Conservation (phyloP, 2,797 vertebrate genomes). For the Rhabdomys pumilio region DNA sequence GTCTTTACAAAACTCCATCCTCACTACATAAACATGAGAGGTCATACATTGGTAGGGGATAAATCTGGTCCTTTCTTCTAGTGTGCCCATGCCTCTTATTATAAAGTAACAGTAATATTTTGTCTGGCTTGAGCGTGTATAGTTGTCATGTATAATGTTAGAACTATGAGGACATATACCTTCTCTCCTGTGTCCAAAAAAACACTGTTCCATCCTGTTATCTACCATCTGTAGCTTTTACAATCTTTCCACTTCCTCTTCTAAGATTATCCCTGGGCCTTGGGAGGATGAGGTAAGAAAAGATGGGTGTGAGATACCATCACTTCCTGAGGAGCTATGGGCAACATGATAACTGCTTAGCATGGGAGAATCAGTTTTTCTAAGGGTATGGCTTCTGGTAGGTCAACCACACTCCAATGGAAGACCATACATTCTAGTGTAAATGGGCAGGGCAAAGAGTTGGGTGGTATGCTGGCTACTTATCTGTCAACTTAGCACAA, state of each 20-base stretch:
- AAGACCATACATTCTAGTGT: not conserved
- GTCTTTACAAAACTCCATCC: not conserved
- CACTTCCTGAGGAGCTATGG: not conserved
- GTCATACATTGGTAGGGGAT: fast-evolving
- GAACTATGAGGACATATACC: not conserved
- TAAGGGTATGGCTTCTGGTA: not conserved
- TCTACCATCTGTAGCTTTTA: not conserved
- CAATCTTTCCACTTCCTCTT: not conserved
- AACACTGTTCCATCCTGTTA: not conserved
- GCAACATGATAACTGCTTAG: not conserved
- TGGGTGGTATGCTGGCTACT: not conserved
- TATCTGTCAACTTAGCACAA: not conserved
- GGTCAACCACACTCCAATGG: not conserved
- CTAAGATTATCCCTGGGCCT: not conserved
- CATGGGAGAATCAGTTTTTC: not conserved
- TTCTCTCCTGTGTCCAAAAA: too few relatives aligned
- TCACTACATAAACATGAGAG: fast-evolving
- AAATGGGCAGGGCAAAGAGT: not conserved
- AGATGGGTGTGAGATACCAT: not conserved
- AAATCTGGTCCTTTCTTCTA: fast-evolving
- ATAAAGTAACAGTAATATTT: not conserved
- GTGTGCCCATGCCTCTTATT: not conserved
- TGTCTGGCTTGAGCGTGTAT: not conserved
- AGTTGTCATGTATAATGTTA: not conserved
- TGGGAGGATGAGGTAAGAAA: not conserved